Conservation (phyloP, 1,140 invertebrate genomes). For the Drosophila fuyamai region DNA sequence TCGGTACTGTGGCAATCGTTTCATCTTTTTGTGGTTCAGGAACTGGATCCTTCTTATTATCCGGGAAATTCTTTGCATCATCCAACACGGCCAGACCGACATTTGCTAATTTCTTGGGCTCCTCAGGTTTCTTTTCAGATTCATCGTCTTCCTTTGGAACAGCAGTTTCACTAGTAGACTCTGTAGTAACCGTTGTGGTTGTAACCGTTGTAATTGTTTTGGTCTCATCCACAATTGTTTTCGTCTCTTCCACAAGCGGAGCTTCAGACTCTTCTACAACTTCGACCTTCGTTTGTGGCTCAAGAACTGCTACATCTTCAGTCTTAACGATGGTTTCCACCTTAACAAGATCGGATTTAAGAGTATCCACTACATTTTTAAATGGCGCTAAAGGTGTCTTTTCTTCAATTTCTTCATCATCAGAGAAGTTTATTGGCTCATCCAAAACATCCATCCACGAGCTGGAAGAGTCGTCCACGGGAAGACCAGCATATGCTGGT, state of each 20-base stretch:
- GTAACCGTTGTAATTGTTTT: constrained; percentile 1
- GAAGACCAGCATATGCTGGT: constrained; percentile 83
- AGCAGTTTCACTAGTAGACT: constrained; percentile 31
- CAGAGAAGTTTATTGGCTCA: constrained; percentile 52
- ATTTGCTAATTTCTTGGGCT: constrained; percentile 67
- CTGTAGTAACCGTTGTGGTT: neutral
- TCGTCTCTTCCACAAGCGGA: neutral
- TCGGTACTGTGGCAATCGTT: neutral
- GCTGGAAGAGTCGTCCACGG: constrained; percentile 85
- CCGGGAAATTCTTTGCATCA: constrained; percentile 52
- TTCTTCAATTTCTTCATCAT: constrained; percentile 13
- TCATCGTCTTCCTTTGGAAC: neutral
- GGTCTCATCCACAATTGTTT: constrained; percentile 1
- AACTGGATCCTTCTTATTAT: constrained; percentile 2
- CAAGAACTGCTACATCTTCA: constrained; percentile 37
- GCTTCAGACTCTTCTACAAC: neutral
- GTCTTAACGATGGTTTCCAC: constrained; percentile 24
- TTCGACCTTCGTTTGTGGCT: neutral
- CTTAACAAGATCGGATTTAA: too few relatives aligned
- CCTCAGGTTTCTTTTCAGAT: neutral
- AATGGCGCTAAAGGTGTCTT: too few relatives aligned
- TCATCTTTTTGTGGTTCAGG: neutral
- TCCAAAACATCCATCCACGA: constrained; percentile 86
- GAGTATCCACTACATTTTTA: too few relatives aligned
- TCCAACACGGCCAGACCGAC: constrained; percentile 85